Conservation (phyloP, 2,113 vertebrate genomes). For the Ellobius talpinus region DNA sequence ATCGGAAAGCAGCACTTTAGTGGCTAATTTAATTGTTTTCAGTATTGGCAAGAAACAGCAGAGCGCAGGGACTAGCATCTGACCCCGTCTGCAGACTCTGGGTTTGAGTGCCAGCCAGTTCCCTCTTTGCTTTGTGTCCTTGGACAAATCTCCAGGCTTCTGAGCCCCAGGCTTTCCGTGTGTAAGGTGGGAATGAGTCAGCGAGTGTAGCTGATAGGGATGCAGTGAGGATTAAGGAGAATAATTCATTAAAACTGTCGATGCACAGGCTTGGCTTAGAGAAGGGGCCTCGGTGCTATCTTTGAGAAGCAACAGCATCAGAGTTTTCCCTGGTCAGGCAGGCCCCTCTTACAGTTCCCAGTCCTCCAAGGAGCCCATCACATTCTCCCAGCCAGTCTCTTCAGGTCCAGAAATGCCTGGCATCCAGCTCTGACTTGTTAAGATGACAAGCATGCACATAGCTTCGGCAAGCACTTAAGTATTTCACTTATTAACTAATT, state of each 20-base stretch:
- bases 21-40: neutral
- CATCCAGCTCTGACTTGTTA: neutral
- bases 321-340: neutral
- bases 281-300: neutral
- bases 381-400: neutral
- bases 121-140: neutral
- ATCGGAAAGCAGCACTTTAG: neutral
- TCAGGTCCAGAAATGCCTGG: neutral
- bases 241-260: neutral
- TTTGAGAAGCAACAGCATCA: slow-evolving; percentile 31
- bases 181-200: neutral
- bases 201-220: neutral
- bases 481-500: neutral
- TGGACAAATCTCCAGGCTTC: neutral
- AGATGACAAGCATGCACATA: neutral
- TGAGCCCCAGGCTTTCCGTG: neutral
- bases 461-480: neutral
- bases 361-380: neutral
- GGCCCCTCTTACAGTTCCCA: neutral
- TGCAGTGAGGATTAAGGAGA: neutral
- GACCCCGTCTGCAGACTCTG: neutral
- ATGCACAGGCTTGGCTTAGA: neutral
- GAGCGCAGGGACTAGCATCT: neutral
- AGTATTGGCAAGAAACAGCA: neutral
- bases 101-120: neutral